These are phyloP conservation scores for Rhopilema esculentum DNA, from an alignment of 30 jellyfish, hydroid and myxozoan species.

Conservation along the genomic window DNA sequence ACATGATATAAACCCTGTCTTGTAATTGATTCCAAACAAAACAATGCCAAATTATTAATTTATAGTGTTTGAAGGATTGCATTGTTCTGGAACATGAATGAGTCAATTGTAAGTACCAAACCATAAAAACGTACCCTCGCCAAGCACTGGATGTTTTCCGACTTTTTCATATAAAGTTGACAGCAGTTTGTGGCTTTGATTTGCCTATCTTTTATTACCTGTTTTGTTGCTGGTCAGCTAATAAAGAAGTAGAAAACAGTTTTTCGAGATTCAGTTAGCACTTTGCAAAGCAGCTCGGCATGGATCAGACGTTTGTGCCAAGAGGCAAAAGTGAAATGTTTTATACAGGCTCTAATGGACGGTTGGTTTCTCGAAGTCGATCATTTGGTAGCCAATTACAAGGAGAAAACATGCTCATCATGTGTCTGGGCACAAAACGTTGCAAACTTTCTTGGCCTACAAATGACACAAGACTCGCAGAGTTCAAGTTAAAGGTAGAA, in stretches of 20 bases:
- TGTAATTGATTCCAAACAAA: not conserved
- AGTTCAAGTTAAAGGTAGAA: conserved; percentile 53
- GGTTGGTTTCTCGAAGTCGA: not conserved
- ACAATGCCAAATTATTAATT: not conserved
- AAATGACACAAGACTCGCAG: conserved; percentile 16
- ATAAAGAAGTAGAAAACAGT: not conserved
- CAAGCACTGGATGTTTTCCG: not conserved
- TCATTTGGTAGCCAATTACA: not conserved
- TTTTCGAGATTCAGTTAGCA: not conserved
- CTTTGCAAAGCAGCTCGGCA: not conserved
- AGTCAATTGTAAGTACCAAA: not conserved
- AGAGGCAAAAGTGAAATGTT: not conserved
- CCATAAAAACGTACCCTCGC: not conserved
- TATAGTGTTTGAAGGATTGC: not conserved
- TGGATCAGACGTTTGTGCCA: not conserved
- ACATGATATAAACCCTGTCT: not conserved
- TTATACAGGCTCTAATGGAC: not conserved
- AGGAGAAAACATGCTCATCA: conserved; percentile 38
- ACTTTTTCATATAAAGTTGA: not conserved
- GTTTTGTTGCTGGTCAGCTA: not conserved
- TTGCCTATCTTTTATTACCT: not conserved
- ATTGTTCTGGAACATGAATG: not conserved
- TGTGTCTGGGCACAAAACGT: conserved; percentile 57
- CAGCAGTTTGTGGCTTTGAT: not conserved
- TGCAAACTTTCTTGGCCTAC: conserved; percentile 16